Evolutionary conservation across 2,888 invertebrate genomes (phyloP).

Genomic region (Napeogenes inachia): DNA sequence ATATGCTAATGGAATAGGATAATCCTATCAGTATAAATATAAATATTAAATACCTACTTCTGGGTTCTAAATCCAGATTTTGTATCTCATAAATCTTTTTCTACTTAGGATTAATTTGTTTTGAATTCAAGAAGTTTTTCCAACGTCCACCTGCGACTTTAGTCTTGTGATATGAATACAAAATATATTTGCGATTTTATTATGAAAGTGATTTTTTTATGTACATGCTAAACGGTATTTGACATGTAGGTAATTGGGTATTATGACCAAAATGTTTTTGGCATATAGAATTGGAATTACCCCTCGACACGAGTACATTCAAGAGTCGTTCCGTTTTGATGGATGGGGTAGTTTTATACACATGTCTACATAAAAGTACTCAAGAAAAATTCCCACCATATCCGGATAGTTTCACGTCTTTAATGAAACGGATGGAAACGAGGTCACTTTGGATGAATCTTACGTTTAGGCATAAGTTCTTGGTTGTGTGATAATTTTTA

Average conservation of each 20-base stretch:
- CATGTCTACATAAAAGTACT: not conserved
- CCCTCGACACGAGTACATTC: too few species aligned
- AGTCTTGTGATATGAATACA: not conserved
- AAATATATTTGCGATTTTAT: not conserved
- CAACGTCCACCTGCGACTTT: not conserved
- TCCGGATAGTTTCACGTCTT: slow-evolving; percentile 6
- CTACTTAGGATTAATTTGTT: not conserved
- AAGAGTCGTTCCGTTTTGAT: too few species aligned
- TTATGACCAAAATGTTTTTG: too few species aligned
- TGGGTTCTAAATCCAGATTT: not conserved
- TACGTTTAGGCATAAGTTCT: slow-evolving; percentile 3
- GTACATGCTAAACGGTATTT: too few species aligned
- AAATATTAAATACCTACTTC: not conserved
- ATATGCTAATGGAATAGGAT: too few species aligned
- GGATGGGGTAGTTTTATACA: too few species aligned
- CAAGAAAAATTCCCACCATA: slow-evolving; percentile 2
- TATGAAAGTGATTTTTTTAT: too few species aligned
- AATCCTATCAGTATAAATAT: too few species aligned
- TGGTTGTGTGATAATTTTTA: slow-evolving; percentile 2
- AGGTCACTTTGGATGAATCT: slow-evolving; percentile 11
- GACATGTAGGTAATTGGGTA: too few species aligned
- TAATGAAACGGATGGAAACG: slow-evolving; percentile 8
- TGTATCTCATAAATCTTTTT: slow-evolving; percentile 1
- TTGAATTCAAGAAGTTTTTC: not conserved
- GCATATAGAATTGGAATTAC: too few species aligned